Evolutionary conservation across 2,888 invertebrate genomes (phyloP), one percentile per base, ranked within the genome.

Genomic region (Tipula confusa): DNA sequence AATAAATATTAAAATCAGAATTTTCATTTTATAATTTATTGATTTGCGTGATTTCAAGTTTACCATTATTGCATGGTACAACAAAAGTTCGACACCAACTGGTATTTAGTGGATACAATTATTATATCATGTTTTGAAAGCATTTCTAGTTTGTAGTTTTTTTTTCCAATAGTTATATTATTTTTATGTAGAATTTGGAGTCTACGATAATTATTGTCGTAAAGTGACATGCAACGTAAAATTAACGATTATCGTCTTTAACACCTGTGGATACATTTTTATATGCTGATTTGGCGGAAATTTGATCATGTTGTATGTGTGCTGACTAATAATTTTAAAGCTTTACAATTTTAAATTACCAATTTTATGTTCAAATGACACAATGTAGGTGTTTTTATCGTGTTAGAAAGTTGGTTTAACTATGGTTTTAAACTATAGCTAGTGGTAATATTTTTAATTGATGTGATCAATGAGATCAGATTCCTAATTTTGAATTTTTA

Each of bases 171-270:
- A n/a, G n/a, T n/a, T n/a, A n/a, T n/a, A n/a, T n/a, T n/a, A n/a
- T n/a, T n/a, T n/a, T n/a, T n/a, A n/a, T n/a, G n/a, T n/a, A n/a
- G n/a, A n/a, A n/a, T n/a, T n/a, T n/a, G n/a, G n/a, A n/a, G 33
- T 33, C 1, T 24, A 64, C 24, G 24, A 24, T 64, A 64, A 64
- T 64, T 64, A 64, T 64, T 64, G 64, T 64, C 64, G 24, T 64
- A 64, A 64, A 64, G 24, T 2, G 18, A 24, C 24, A 64, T 64
- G 64, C 18, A 64, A 64, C 11, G 64, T 9, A 64, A 64, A 64
- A n/a, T n/a, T n/a, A n/a, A 64, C 18, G 64, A 64, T 64, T 64
- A 64, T 64, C 64, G 64, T 64, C 64, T 64, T 64, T 64, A 64
- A 64, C 64, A 64, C 64, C 64, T 64, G 64, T 64, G 64, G 64